These are phyloP conservation scores for Pteromalus puparum DNA, from an alignment of 1,140 invertebrate species.

Conservation along the genomic window DNA sequence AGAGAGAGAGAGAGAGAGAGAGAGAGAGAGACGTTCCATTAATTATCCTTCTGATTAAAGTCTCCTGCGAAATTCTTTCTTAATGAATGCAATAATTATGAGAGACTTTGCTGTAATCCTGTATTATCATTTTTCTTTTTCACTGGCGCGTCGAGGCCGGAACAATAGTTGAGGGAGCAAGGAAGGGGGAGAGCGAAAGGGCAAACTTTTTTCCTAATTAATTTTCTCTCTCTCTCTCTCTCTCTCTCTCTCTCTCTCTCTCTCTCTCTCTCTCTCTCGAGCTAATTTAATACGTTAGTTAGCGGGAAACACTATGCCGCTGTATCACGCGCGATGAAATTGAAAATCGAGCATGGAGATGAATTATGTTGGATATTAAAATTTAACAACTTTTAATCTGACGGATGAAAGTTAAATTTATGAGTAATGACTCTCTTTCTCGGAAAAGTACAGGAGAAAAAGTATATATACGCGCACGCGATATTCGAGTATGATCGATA, in stretches of 20 bases:
- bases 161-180: background rate
- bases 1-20: too few species aligned
- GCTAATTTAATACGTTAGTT: background rate
- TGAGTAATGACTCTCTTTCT: background rate
- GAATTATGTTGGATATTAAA: background rate
- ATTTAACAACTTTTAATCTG: background rate
- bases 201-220: background rate
- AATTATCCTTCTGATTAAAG: background rate
- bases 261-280: too few species aligned
- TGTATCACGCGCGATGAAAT: background rate
- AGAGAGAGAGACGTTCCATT: background rate
- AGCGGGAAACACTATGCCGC: too few species aligned
- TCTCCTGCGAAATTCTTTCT: background rate
- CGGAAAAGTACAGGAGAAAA: too few species aligned
- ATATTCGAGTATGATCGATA: background rate
- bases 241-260: too few species aligned
- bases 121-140: background rate
- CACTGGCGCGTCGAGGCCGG: background rate
- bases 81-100: constrained; percentile 5
- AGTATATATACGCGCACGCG: too few species aligned
- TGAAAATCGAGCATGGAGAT: background rate
- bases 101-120: background rate
- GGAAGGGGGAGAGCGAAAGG: too few species aligned
- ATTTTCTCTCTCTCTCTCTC: background rate
- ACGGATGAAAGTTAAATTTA: background rate